Conservation (phyloP, 1,140 invertebrate species). For the Leptinotarsa lineolata region DNA sequence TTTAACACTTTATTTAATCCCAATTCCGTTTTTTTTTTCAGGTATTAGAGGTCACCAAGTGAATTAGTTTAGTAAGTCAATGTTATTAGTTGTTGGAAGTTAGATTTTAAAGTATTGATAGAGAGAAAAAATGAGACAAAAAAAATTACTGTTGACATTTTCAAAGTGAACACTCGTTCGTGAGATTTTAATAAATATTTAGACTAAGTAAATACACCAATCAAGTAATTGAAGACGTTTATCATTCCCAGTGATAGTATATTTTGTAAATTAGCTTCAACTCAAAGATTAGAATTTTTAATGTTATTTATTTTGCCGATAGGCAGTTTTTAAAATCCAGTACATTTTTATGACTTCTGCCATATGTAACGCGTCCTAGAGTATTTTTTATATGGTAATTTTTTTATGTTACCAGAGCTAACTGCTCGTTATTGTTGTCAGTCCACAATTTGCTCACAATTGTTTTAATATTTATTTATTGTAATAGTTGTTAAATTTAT, state of each 20-base stretch:
- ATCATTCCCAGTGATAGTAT: background rate
- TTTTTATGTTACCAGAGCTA: no score
- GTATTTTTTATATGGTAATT: no score
- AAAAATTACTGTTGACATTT: background rate
- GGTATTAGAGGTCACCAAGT: background rate
- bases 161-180: background rate
- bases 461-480: no score
- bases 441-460: no score
- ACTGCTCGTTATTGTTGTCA: no score
- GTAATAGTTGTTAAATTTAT: no score
- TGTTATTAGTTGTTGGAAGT: constrained; percentile 10
- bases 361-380: no score
- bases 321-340: no score
- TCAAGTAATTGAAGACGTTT: background rate
- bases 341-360: no score
- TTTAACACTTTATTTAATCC: background rate
- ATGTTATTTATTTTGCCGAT: no score
- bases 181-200: background rate
- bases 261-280: no score
- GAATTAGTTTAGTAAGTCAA: constrained; percentile 1
- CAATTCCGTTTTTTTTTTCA: constrained; percentile 5
- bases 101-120: background rate
- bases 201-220: background rate
- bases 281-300: no score
- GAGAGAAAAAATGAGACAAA: background rate